Evolutionary conservation across 64 coral and sea anemone species (phyloP), one percentile per base, ranked within the genome.

Genomic region (Astreopora myriophthalma): DNA sequence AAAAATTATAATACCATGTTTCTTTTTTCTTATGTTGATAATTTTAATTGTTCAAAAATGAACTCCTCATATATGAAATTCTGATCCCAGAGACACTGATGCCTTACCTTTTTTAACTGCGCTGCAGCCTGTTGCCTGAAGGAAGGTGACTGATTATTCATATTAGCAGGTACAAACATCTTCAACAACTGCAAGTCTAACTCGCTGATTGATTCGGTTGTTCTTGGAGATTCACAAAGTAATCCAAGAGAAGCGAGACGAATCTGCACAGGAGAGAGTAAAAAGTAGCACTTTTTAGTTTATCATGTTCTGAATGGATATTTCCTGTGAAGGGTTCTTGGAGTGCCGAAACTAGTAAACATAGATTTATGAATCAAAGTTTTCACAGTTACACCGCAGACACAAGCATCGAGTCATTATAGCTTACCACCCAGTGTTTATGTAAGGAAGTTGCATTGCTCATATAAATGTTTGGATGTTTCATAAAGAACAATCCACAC

Each of bases 121-220:
- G 90, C 90, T 57, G 52, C 27, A 34, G 69, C 57, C 42, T 93
- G 80, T 20, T 98, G 96, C 22, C 96, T 84, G 74, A 98, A 98
- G 17, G 96, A 98, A 17, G 96, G 96, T 25, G 96, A 93, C 73
- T 98, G 96, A 51, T 83, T 98, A 85, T 95, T 98, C 93, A 98
- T 93, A 48, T 98, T 98, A 1, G 81, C 71, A 4, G 93, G 90
- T 38, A 89, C 74, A 75, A 98, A 98, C 16, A 86, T 24, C 65
- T 83, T 86, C 29, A 98, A 49, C 20, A 98, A 86, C 20, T 87
- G 70, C 25, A 98, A 48, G 65, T 98, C 96, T 67, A 70, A 32
- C 42, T 67, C 68, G 51, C 76, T 98, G 17, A 98, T 78, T 14
- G 83, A 85, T 73, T 98, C 96, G 27, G 96, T 98, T 20, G 96